Evolutionary conservation across 2,888 invertebrate species (phyloP), one percentile per base, ranked within the genome.

Genomic region (Agrochola litura): DNA sequence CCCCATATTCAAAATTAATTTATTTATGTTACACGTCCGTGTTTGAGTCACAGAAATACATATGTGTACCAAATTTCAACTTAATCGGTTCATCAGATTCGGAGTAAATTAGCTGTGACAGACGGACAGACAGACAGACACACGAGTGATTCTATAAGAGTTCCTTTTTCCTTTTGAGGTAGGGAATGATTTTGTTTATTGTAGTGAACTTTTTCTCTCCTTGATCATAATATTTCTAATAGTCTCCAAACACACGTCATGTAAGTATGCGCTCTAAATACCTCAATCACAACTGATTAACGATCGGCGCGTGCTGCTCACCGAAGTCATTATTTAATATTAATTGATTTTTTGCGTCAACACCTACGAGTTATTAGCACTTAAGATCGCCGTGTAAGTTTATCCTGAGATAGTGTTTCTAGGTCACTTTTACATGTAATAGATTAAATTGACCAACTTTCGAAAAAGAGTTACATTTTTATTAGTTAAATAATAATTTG

Each of bases 261-360:
- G 63, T 58, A 79, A 49, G 64, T 64, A 65, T 79, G 69, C 76
- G 83, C 74, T 85, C 88, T 68, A 85, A 82, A 88, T 85, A 83
- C 81, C 77, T 77, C 81, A 76, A 84, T 86, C 82, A 81, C 43
- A 69, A 76, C 66, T 79, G 82, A 86, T 88, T 83, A 84, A 74
- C 73, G 79, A 81, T 60, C 70, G 73, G 73, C 86, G 79, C 71
- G 82, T 88, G 82, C 76, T 65, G 63, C 69, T 68, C 61, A 37
- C 64, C 60, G n/a, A 60, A 60, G 56, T 82, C 76, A 79, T 83
- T 82, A 82, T 80, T 87, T 76, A 79, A 82, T 78, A 65, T 76
- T 79, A 84, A 86, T 82, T 82, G 68, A 76, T 82, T 82, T 85
- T 85, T 84, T 79, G 76, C 80, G 73, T 82, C 70, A 74, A 77